Evolutionary conservation across 2,113 vertebrate genomes (phyloP).

Genomic region (Garra rufa): DNA sequence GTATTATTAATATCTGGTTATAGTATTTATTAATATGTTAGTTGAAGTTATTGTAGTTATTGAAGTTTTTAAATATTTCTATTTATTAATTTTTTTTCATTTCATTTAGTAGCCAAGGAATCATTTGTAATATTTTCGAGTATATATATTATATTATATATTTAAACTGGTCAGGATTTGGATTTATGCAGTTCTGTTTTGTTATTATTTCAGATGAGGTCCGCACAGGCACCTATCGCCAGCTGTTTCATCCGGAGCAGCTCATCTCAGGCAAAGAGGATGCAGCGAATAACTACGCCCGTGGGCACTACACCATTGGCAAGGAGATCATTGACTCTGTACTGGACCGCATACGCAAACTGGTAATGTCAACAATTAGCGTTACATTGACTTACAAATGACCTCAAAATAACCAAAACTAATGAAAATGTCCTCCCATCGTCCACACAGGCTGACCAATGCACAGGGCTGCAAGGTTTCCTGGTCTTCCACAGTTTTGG

Average conservation of each 20-base stretch:
- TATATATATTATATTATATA: too few relatives aligned
- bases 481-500: conserved; percentile 77
- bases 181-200: neutral
- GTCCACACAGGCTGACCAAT: conserved; percentile 72
- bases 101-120: too few relatives aligned
- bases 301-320: conserved; percentile 61
- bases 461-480: conserved; percentile 78
- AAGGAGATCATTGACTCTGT: conserved; percentile 62
- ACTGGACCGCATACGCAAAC: conserved; percentile 60
- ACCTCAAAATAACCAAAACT: neutral
- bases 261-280: conserved; percentile 61
- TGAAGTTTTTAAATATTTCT: too few relatives aligned
- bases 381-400: neutral
- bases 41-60: too few relatives aligned
- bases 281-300: conserved; percentile 60
- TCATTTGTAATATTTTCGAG: too few relatives aligned
- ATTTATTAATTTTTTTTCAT: too few relatives aligned
- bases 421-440: neutral
- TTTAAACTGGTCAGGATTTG: too few relatives aligned
- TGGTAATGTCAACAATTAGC: conserved; percentile 38
- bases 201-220: conserved; percentile 55
- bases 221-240: conserved; percentile 57
- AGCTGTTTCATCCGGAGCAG: conserved; percentile 61
- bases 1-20: too few relatives aligned
- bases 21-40: too few relatives aligned